Evolutionary conservation across 2,797 vertebrate species (phyloP), one percentile per base, ranked within the genome.

Genomic region (Lutjanus argentimaculatus): DNA sequence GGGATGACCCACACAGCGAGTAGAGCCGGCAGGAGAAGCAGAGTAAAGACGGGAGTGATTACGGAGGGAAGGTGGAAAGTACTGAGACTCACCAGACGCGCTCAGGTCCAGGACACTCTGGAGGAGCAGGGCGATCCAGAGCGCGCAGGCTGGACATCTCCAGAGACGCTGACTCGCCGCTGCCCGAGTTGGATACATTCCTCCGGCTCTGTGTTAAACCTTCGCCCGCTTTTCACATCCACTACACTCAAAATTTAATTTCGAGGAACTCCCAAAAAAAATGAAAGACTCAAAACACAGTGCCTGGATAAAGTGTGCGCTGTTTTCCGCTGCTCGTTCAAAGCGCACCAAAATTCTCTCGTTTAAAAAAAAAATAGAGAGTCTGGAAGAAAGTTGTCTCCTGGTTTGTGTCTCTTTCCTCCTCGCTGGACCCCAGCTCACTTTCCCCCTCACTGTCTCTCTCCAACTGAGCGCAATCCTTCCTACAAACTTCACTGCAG

Each of bases 101-200:
- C 84, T 79, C 83, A 89, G 81, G 74, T 90, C 90, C 90, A 85
- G 66, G 72, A 91, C 72, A 9, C 88, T 62, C 3, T 91, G 88
- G 51, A 95, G 87, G 9, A 95, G 73, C 91, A 94, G 81, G 70
- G 80, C 63, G 91, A 91, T 75, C 91, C 92, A 94, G 22, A 93
- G 86, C 22, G 92, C 88, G 88, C 88, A 86, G 83, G 79, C 84
- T 85, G 94, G 93, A 93, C 94, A 94, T 91, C 95, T 91, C 92
- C 87, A 77, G 43, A 84, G 85, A 86, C 88, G 78, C 83, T 84
- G 92, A 84, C 85, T 89, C 85, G 61, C 85, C 77, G 93, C 89
- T 88, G 82, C 82, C 93, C 92, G 83, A 79, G 46, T 91, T 83
- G 90, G 88, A 94, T 94, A 93, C 95, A 96, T 96, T 94, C 94